Evolutionary conservation across 2,797 vertebrate species (phyloP).

Genomic region (Sebastolobus alascanus): DNA sequence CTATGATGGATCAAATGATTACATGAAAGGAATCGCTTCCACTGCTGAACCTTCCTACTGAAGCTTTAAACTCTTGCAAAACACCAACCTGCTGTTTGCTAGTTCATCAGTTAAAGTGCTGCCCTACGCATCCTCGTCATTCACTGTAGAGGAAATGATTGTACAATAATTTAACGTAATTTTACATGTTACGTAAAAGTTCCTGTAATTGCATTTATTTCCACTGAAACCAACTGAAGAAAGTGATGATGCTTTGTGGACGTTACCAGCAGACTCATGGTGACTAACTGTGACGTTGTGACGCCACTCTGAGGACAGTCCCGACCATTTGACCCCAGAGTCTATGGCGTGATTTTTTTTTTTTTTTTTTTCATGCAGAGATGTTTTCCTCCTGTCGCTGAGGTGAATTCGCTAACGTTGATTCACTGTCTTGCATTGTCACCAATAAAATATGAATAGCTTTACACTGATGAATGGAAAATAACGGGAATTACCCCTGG

Average conservation of each 20-base stretch:
- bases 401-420: slow-evolving; percentile 19
- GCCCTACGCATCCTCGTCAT: slow-evolving; percentile 12
- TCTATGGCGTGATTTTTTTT: neutral
- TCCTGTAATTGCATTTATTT: neutral
- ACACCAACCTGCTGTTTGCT: neutral
- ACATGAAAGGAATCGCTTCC: neutral
- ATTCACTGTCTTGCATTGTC: slow-evolving; percentile 62
- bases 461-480: slow-evolving; percentile 60
- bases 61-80: slow-evolving; percentile 13
- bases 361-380: slow-evolving; percentile 34
- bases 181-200: slow-evolving; percentile 28
- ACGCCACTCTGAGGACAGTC: slow-evolving; percentile 17
- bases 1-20: neutral
- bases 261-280: slow-evolving; percentile 17
- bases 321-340: slow-evolving; percentile 35
- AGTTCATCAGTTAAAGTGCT: neutral
- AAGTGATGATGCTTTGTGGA: neutral
- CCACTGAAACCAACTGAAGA: neutral
- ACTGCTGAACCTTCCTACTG: too few relatives aligned
- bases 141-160: slow-evolving; percentile 48
- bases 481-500: slow-evolving; percentile 64
- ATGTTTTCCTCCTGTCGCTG: slow-evolving; percentile 53
- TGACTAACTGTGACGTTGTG: slow-evolving; percentile 40
- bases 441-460: slow-evolving; percentile 43
- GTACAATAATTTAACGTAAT: neutral